Percentiles rank a stretch among this genome's conserved stretches.
phyloP scores from a whole-genome alignment of 2,888 invertebrate genomes.

The Gisinianus flammeolus region DNA sequence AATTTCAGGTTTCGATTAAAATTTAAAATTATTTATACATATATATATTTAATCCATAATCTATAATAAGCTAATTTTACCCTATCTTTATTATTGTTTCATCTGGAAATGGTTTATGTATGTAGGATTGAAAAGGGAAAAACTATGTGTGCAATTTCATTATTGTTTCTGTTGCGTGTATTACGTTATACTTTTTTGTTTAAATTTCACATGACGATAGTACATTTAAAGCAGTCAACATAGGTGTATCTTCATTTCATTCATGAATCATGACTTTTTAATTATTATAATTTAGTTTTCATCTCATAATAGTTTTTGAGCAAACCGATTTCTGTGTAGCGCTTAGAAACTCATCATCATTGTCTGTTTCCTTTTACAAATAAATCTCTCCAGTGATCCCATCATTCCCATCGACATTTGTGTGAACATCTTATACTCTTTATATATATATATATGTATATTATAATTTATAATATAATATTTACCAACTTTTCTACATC shows the following conservation, averaged over 20 bases:
- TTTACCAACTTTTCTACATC: not conserved
- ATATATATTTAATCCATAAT: too few relatives aligned
- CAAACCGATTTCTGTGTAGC: slow-evolving; percentile 1
- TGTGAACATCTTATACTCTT: not conserved
- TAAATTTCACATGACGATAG: too few relatives aligned
- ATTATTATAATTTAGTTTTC: not conserved
- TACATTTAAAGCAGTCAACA: too few relatives aligned
- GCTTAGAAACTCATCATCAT: not conserved
- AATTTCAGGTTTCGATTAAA: too few relatives aligned
- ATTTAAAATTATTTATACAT: too few relatives aligned
- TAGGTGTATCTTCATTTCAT: not conserved
- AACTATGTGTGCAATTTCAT: too few relatives aligned
- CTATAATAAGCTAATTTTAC: not conserved
- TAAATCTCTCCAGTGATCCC: slow-evolving; percentile 38
- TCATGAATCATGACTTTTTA: slow-evolving; percentile 4
- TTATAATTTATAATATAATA: not conserved
- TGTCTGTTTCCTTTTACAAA: slow-evolving; percentile 21
- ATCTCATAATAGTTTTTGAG: not conserved
- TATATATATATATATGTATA: too few relatives aligned
- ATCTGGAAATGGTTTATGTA: not conserved
- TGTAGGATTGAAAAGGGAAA: too few relatives aligned
- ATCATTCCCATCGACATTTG: slow-evolving; percentile 19
- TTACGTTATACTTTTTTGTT: too few relatives aligned
- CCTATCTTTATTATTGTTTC: too few relatives aligned
- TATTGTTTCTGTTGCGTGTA: too few relatives aligned